Conservation (phyloP, 2,888 invertebrate genomes). For the Herminia tarsipennalis region DNA sequence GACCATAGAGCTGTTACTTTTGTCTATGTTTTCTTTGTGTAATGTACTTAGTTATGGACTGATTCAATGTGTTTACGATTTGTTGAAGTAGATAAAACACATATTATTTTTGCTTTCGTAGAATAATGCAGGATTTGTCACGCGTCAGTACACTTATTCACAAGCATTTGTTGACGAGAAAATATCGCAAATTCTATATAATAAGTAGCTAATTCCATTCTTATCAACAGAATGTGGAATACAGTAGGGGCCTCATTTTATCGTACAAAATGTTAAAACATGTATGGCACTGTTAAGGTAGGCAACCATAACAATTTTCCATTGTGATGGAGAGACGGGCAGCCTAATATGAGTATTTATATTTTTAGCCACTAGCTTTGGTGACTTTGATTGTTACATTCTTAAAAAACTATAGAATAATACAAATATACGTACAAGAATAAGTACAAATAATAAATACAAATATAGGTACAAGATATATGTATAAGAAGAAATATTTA, state of each 20-base stretch:
- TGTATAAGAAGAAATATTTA: no score
- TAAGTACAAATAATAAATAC: no score
- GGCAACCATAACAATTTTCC: no score
- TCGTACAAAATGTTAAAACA: not conserved
- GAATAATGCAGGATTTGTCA: constrained; percentile 13
- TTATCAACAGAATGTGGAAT: constrained; percentile 4
- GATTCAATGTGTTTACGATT: constrained; percentile 26
- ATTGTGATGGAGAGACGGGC: no score
- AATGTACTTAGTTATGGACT: constrained; percentile 24
- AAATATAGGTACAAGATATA: no score
- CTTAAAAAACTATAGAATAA: no score
- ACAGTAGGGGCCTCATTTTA: not conserved
- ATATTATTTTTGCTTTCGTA: constrained; percentile 20
- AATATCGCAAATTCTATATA: constrained; percentile 15
- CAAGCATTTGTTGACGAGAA: not conserved
- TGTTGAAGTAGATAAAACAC: constrained; percentile 48
- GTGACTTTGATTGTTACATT: no score
- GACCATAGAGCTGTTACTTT: constrained; percentile 1
- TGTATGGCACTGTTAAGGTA: no score
- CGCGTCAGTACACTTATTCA: not conserved
- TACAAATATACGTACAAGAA: no score
- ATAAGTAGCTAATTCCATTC: constrained; percentile 1
- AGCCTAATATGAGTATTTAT: no score
- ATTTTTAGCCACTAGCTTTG: no score
- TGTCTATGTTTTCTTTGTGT: constrained; percentile 6